Percentiles rank a stretch among this genome's conserved stretches.
Conservation (phyloP, 2,888 invertebrate species). For the Melinaea menophilus region DNA sequence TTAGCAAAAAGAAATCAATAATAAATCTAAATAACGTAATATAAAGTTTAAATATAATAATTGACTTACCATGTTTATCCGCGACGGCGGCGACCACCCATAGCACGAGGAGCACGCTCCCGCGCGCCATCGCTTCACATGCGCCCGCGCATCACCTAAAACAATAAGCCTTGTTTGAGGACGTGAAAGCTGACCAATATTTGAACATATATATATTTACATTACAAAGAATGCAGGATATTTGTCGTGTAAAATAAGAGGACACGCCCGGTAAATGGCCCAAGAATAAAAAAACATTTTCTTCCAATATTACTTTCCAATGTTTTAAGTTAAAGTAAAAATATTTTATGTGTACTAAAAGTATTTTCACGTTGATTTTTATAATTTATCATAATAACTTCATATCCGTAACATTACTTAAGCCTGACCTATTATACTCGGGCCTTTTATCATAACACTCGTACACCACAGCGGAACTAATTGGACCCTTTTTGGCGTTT, state of each 20-base stretch:
- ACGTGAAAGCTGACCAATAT: constrained; percentile 60
- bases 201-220: constrained; percentile 41
- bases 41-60: constrained; percentile 1
- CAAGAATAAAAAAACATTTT: not conserved
- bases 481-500: constrained; percentile 61
- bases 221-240: constrained; percentile 22
- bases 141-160: constrained; percentile 72
- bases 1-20: not conserved
- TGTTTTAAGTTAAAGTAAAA: not conserved
- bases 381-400: constrained; percentile 19
- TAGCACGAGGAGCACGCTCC: constrained; percentile 67
- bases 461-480: constrained; percentile 65
- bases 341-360: not conserved
- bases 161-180: constrained; percentile 65
- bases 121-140: constrained; percentile 68
- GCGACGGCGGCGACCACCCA: constrained; percentile 70
- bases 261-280: not conserved
- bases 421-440: constrained; percentile 18
- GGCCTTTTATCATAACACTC: constrained; percentile 38
- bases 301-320: not conserved
- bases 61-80: constrained; percentile 66
- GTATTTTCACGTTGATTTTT: not conserved
- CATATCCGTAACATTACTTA: constrained; percentile 22
- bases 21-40: not conserved
- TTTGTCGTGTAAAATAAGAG: constrained; percentile 10